These are phyloP conservation scores for Trissonchulus latispiculum DNA, from an alignment of 2,888 invertebrate genomes.

Conservation along the genomic window DNA sequence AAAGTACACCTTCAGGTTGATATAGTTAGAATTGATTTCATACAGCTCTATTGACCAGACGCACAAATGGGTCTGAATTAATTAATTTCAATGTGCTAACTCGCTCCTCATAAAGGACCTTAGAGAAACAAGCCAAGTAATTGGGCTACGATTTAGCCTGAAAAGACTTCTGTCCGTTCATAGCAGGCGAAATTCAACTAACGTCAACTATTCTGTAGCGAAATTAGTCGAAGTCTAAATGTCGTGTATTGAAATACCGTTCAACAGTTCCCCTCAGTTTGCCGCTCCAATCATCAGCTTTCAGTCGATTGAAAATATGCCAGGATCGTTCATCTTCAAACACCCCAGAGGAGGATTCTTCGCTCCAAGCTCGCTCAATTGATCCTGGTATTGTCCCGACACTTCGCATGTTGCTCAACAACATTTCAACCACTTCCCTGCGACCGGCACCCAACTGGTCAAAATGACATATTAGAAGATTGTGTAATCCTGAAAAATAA, in stretches of 20 bases:
- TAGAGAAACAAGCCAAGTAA: slow-evolving; percentile 25
- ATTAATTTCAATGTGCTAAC: no score
- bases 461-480: slow-evolving; percentile 9
- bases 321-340: slow-evolving; percentile 10
- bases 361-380: not conserved
- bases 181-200: no score
- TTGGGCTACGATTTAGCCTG: not conserved
- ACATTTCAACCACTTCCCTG: not conserved
- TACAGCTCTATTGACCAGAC: no score
- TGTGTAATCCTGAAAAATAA: not conserved
- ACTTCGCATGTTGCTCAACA: not conserved
- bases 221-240: no score
- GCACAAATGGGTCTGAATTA: no score
- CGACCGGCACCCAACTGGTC: not conserved
- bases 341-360: not conserved
- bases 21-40: no score
- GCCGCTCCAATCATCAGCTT: slow-evolving; percentile 1
- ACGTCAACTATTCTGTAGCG: no score
- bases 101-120: not conserved
- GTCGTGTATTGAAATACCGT: no score
- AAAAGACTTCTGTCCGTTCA: no score
- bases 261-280: slow-evolving; percentile 3
- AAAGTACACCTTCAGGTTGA: no score
- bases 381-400: no score
- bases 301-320: slow-evolving; percentile 3